Evolutionary conservation across 2,113 vertebrate genomes (phyloP), one percentile per base, ranked within the genome.

Genomic region (Galbula dea): DNA sequence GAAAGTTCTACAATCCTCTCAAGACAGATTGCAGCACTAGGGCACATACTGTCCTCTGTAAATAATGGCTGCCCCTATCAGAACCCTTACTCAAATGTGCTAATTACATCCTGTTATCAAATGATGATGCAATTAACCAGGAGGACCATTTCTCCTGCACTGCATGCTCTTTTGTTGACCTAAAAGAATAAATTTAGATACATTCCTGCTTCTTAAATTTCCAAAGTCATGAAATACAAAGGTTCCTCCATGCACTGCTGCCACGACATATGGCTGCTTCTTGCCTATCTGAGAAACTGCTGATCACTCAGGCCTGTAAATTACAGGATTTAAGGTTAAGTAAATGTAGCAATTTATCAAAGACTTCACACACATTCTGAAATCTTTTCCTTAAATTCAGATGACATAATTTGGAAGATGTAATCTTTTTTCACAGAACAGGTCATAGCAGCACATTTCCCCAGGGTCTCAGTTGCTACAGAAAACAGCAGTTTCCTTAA

Each of bases 91-190:
- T 72, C 45, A 76, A 91, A 80, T 52, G 34, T 62, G 71, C 83
- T 96, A 96, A 95, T 94, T 93, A 66, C 92, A 95, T 77, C 90
- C 78, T 77, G 32, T 77, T 95, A 94, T 85, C 87, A 91, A 91
- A 74, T 27, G 79, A 86, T 94, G 93, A 89, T 89, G 90, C 75
- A 89, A 74, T 94, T 96, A 94, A 89, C 24, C 24, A 59, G 67
- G 63, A 55, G 24, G 27, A 62, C 54, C 16, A 36, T 83, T 93
- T 72, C 54, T 80, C 59, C 85, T 66, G 22, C 29, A 34, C 54
- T 52, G 20, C 32, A 57, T 32, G 37, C 46, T 91, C 51, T 36
- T 85, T 41, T 46, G 17, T 39, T 62, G 55, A 83, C 78, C 71
- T 69, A 30, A 41, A 76, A 79, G 36, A 85, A 91, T 73, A 91